These are phyloP conservation scores for Carcharodon carcharias DNA, from an alignment of 2,797 vertebrate genomes.

Conservation along the genomic window DNA sequence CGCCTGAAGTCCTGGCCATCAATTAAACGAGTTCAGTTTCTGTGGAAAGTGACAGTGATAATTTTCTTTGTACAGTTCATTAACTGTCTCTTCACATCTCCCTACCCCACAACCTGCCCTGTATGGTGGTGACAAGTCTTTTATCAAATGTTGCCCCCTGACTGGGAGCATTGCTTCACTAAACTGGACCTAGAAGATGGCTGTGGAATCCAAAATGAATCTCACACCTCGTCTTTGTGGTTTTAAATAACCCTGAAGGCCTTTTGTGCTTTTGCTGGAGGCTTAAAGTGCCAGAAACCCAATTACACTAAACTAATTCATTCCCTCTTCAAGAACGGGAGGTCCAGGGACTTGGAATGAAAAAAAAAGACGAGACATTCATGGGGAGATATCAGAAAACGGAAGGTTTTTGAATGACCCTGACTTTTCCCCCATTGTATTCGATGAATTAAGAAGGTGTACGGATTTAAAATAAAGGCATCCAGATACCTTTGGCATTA, in stretches of 20 bases:
- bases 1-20: background rate
- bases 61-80: background rate
- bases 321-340: background rate
- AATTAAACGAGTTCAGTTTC: background rate
- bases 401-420: background rate
- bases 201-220: background rate
- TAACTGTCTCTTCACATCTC: background rate
- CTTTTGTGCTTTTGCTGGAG: background rate
- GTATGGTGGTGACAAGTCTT: background rate
- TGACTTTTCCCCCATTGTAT: background rate
- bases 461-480: background rate
- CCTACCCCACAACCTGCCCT: too few relatives aligned
- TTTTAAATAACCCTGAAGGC: background rate
- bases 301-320: background rate
- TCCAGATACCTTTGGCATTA: background rate
- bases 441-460: background rate
- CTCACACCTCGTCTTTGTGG: background rate
- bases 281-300: background rate
- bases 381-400: background rate
- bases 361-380: background rate
- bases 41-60: background rate
- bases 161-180: too few relatives aligned
- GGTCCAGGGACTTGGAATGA: background rate
- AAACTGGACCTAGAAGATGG: background rate
- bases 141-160: background rate